Evolutionary conservation across 2,888 invertebrate genomes (phyloP).

Genomic region (Pristionchus exspectatus): DNA sequence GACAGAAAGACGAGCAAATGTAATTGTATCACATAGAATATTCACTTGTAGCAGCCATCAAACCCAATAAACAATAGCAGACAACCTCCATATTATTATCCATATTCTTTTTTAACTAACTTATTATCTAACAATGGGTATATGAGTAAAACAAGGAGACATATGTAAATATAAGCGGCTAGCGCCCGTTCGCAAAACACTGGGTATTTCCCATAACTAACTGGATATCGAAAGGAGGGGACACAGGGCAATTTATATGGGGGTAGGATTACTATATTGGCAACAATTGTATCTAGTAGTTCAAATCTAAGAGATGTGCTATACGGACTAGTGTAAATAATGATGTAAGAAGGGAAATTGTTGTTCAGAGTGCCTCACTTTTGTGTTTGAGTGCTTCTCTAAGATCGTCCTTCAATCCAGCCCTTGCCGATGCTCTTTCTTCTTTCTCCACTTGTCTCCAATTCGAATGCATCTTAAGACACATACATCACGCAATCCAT

Average conservation of each 20-base stretch:
- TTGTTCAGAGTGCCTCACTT: slow-evolving; percentile 58
- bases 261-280: not conserved
- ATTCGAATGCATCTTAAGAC: slow-evolving; percentile 69
- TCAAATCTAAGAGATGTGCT: not conserved
- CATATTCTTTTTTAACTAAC: not conserved
- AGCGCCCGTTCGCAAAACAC: not conserved
- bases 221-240: not conserved
- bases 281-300: not conserved
- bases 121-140: not conserved
- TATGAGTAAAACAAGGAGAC: not conserved
- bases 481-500: slow-evolving; percentile 44
- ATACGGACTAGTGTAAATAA: not conserved
- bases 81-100: not conserved
- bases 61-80: slow-evolving; percentile 24
- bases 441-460: slow-evolving; percentile 72
- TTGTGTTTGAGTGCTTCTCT: slow-evolving; percentile 67
- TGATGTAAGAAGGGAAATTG: not conserved
- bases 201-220: not conserved
- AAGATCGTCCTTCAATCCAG: slow-evolving; percentile 72
- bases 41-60: slow-evolving; percentile 4
- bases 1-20: not conserved
- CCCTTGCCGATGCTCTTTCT: slow-evolving; percentile 70
- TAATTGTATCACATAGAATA: not conserved
- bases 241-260: not conserved
- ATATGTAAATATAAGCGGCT: not conserved